Evolutionary conservation across 2,797 vertebrate genomes (phyloP), one percentile per base, ranked within the genome.

Genomic region (Prionace glauca): DNA sequence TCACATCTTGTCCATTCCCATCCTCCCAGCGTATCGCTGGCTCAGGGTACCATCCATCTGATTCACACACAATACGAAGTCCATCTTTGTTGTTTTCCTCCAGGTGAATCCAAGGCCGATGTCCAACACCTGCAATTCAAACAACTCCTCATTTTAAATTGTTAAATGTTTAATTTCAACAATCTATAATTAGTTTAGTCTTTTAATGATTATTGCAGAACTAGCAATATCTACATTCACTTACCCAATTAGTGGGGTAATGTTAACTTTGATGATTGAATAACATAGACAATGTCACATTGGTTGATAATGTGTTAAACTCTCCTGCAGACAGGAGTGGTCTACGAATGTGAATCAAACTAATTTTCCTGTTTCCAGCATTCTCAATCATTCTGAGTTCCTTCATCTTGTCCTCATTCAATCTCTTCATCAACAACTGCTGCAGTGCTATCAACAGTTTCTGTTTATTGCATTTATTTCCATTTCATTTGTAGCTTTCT

Each of bases 81-180:
- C n/a, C 90, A 22, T 67, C 32, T 22, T 67, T 92, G n/a, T 36
- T 69, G 32, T 22, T 69, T 24, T 92, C 90, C 65, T 92, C 90
- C 90, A 92, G 74, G 50, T 95, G 24, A 95, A 69, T 45, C 96
- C 96, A 95, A 91, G 86, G 91, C 95, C 93, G 94, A 22, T 50
- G 41, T 69, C 87, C 95, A 95, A 92, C 93, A 62, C 41, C 60
- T 60, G 90, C 26, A 92, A 96, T 32, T 24, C 95, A 84, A 74
- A n/a, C 36, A 26, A 32, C 45, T 72, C 24, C 26, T 22, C 62
- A 41, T 90, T 20, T 69, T 79, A 67, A n/a, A 88, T 29, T 84
- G 4, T 32, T 84, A 84, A 36, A 84, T 20, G 20, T 84, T 20
- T 84, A 41, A 24, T 84, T 45, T 22, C 36, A 84, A 84, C 5